Evolutionary conservation across 2,888 invertebrate genomes (phyloP), one percentile per base, ranked within the genome.

Genomic region (Scaptomyza reducta): DNA sequence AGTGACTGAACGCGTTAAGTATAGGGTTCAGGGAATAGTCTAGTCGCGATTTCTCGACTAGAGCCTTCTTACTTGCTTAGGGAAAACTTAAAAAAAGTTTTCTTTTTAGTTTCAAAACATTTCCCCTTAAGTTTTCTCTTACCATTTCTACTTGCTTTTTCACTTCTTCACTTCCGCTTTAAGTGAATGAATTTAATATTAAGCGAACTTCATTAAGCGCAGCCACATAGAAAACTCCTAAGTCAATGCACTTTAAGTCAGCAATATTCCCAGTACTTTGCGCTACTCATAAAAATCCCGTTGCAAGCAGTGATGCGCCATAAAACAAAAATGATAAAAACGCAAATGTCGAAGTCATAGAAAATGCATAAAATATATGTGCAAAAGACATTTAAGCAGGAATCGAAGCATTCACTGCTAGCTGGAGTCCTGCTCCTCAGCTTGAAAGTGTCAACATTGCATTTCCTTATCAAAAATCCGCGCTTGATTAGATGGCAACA

Each of bases 401-500:
- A 42, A 41, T 33, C 27, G 50, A 27, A 9, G 40, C 31, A 60
- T 33, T 14, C 40, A 45, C 42, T 49, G 6, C 18, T 40, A 46
- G 11, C 31, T 57, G 74, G 59, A 40, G 35, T 53, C 58, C 40
- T 29, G 31, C 14, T 6, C 22, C 9, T 14, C 11, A 42, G 22
- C 22, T 44, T 46, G 49, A 31, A 51, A 67, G 57, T 72, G 79
- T 66, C 72, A 72, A 60, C 67, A 66, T 49, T 77, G 64, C 83
- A 72, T 80, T 88, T 77, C 70, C 84, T 84, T 84, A 84, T 84
- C 81, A 84, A 70, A 70, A 65, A 27, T 42, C 68, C 68, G 65
- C 69, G 71, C 70, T 86, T 83, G 88, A 87, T 87, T 88, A 77
- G 78, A 70, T 67, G 74, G 14, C 53, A 38, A 78, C 65, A 38